Base-by-base conservation (phyloP, 2,888 invertebrate species). In the Mesorhabditis belari region DNA sequence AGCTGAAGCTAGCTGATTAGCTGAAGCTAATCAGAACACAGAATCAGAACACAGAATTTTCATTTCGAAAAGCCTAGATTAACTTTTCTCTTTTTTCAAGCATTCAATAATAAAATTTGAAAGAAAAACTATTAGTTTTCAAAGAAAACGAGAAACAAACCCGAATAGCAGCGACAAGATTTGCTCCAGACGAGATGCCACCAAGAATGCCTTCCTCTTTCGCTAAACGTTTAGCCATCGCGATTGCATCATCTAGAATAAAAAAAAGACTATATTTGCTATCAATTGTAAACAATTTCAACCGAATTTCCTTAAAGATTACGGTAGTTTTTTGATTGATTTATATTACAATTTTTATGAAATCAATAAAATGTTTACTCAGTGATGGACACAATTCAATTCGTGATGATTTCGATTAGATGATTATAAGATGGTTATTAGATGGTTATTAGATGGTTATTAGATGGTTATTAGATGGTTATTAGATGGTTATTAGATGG, bases 211-310 rank as follows among this genome's bases (percentile, higher is more conserved):
- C 76, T 54, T 77, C 77, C 53, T 78, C 77, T 17, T 61, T 64
- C 5, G 77, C 77, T 12, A 77, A 61, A 17, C 75, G 61, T 52
- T 69, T 67, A 2, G 77, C 72, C 77, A 77, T 77, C n/a, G 64
- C 71, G 55, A 78, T 70, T 1, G 77, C 77, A 27, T 77, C 77
- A 25, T 73, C 74, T 23, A 66, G 65, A 35, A 60, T 21, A 17
- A 25, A 4, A 26, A 12, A 28, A n/a, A 2, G 2, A 5, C n/a
- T 6, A 19, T 26, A 27, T 12, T 19, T 12, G 5, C 5, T 25
- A 53, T 6, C 29, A 17, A 23, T n/a, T 2, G 9, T 54, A 53
- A 23, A 4, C n/a, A n/a, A n/a, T n/a, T n/a, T n/a, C n/a, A n/a
- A n/a, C n/a, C n/a, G n/a, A 17, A 44, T 44, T 44, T 17, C n/a